Conservation (phyloP, 37 sponge, comb jelly and placozoan species). For the Chondrilla cf. caribensis region DNA sequence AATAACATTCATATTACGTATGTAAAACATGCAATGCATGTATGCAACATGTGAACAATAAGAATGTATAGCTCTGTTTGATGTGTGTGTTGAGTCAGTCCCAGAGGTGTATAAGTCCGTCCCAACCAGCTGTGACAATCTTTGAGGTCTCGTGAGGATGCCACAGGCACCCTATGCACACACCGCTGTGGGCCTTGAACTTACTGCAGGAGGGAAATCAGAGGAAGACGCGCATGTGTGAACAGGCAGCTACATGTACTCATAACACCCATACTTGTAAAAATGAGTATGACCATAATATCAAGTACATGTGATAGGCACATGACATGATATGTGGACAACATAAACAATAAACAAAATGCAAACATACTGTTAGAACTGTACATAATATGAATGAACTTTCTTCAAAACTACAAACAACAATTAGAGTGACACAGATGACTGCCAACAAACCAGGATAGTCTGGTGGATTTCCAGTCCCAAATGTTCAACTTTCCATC, state of each 20-base stretch:
- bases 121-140: conserved; percentile 96
- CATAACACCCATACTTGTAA: no score
- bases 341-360: background rate
- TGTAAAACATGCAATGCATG: no score
- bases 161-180: conserved; percentile 95
- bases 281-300: background rate
- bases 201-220: conserved; percentile 46
- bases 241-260: background rate
- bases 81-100: no score
- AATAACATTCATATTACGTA: no score
- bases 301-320: background rate
- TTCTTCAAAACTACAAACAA: no score
- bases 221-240: background rate
- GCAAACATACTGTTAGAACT: background rate
- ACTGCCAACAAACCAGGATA: conserved; percentile 39
- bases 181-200: conserved; percentile 92
- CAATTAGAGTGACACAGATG: no score
- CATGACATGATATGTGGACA: background rate
- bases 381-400: no score
- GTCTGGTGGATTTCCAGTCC: conserved; percentile 94
- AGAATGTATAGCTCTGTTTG: no score
- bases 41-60: no score
- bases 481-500: conserved; percentile 91
- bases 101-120: conserved; percentile 95
- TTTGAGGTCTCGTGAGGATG: conserved; percentile 98